These are phyloP conservation scores for Trachymyrmex cornetzi DNA, from an alignment of 1,140 invertebrate species.

Conservation along the genomic window DNA sequence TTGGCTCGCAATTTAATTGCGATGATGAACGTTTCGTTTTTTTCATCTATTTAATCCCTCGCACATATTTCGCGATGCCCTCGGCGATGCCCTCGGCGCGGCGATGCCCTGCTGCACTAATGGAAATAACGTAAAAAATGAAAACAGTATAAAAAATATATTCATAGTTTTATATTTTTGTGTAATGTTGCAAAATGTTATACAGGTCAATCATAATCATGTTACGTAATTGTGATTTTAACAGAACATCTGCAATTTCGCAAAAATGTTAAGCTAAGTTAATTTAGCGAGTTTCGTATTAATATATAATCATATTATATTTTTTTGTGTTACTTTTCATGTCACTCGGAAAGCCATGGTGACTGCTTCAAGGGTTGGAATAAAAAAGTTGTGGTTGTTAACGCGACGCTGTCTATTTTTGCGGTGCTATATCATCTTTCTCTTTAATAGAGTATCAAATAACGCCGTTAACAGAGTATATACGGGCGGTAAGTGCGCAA, in stretches of 20 bases:
- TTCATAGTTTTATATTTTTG: conserved; percentile 5
- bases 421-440: conserved; percentile 23
- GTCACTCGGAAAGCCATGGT: not conserved
- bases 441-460: conserved; percentile 40
- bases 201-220: not conserved
- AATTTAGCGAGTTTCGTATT: not conserved
- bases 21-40: not conserved
- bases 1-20: conserved; percentile 43
- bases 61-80: not conserved
- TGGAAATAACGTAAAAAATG: not conserved
- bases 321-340: not conserved
- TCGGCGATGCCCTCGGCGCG: not conserved
- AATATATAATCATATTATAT: not conserved
- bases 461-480: conserved; percentile 42
- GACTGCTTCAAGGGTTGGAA: not conserved
- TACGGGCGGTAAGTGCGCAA: conserved; percentile 28
- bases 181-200: not conserved
- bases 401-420: conserved; percentile 29
- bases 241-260: conserved; percentile 1
- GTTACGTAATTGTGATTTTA: not conserved
- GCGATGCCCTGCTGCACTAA: not conserved
- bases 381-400: conserved; percentile 41
- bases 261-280: conserved; percentile 6
- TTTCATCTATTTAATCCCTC: conserved; percentile 18
- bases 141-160: not conserved